Evolutionary conservation across 2,113 vertebrate species (phyloP).

Genomic region (Lynx canadensis): DNA sequence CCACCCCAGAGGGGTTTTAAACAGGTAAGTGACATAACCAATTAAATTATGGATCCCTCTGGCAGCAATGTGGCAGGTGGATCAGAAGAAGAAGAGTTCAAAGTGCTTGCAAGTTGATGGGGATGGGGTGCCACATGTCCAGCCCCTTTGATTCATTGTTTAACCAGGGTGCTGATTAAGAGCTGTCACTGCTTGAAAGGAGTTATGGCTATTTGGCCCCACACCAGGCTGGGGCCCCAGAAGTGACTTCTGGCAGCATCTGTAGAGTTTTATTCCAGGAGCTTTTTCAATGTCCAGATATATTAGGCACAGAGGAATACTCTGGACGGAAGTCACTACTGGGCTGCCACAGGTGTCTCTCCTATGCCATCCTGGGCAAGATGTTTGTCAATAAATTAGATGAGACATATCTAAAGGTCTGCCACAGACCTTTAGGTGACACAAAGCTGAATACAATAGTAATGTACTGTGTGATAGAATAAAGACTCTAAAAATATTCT

Average conservation of each 20-base stretch:
- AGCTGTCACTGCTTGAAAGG: background rate
- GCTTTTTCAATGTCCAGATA: background rate
- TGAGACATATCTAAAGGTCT: background rate
- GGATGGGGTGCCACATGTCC: fast-evolving
- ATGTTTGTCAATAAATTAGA: background rate
- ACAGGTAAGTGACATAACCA: background rate
- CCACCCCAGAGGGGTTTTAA: background rate
- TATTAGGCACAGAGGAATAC: background rate
- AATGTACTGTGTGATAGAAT: background rate
- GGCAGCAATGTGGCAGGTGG: background rate
- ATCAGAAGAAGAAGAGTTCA: background rate
- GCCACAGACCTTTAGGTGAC: background rate
- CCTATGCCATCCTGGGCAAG: background rate
- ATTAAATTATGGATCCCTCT: background rate
- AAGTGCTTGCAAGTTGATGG: background rate
- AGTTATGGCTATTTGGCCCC: background rate
- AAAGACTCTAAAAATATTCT: slow-evolving; percentile 27
- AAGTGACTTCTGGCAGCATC: background rate
- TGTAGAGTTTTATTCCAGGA: background rate
- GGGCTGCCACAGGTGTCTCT: background rate
- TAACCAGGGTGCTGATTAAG: background rate
- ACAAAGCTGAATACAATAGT: background rate
- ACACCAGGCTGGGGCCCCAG: background rate
- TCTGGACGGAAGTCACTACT: background rate
- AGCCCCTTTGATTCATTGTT: background rate